Conservation (phyloP, 2,888 invertebrate genomes). For the Galerucella pusilla region DNA sequence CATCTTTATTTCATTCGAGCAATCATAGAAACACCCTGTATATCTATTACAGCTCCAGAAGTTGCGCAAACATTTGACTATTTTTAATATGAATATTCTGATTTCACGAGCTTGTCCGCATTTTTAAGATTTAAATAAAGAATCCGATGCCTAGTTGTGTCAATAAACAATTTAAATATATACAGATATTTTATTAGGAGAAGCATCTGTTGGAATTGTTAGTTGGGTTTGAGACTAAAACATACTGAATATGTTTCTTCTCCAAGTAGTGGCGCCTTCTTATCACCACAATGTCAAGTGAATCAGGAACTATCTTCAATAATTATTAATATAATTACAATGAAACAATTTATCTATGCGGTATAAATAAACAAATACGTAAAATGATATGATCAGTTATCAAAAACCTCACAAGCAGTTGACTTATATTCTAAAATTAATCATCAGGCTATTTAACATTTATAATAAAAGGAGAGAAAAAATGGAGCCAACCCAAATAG, state of each 20-base stretch:
- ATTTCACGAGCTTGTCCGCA: not conserved
- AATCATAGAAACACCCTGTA: too few species aligned
- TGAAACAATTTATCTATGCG: not conserved
- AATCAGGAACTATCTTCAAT: conserved; percentile 10
- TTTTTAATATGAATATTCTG: too few species aligned
- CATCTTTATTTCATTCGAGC: too few species aligned
- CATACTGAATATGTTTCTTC: conserved; percentile 17
- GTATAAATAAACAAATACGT: not conserved
- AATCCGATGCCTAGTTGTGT: not conserved
- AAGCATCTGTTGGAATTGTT: not conserved
- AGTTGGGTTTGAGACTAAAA: not conserved
- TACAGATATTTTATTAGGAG: not conserved
- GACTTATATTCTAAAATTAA: not conserved
- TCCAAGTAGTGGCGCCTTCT: conserved; percentile 17
- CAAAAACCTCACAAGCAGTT: not conserved
- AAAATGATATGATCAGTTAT: not conserved
- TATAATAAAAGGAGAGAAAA: too few species aligned
- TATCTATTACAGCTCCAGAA: too few species aligned
- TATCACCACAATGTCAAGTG: conserved; percentile 17
- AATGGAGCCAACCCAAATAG: too few species aligned
- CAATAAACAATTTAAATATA: not conserved
- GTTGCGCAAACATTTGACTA: too few species aligned
- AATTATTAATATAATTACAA: conserved; percentile 6
- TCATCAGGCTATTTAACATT: too few species aligned
- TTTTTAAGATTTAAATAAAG: not conserved